phyloP scores from a whole-genome alignment of 2,797 vertebrate species.

The Chromis chromis region DNA sequence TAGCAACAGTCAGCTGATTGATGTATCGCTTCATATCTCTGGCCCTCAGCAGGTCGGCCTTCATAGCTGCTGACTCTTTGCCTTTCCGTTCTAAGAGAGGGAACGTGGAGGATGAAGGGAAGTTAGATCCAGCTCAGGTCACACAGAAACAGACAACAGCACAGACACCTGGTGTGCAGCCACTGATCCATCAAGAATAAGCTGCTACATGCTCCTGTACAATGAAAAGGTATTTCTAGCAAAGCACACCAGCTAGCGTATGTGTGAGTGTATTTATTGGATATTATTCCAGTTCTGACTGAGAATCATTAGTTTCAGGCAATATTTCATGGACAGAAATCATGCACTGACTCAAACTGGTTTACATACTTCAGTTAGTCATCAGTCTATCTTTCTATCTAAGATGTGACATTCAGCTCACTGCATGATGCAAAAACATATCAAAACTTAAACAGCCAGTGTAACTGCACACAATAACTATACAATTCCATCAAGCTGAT shows the following conservation, averaged over 20 bases:
- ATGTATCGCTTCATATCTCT: conserved; percentile 98
- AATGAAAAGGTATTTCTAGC: neutral
- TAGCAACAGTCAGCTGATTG: conserved; percentile 97
- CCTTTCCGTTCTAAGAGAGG: conserved; percentile 88
- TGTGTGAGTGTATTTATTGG: neutral
- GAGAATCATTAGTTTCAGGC: neutral
- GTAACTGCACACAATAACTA: neutral
- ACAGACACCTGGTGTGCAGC: neutral
- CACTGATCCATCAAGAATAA: neutral
- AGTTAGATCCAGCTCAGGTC: neutral
- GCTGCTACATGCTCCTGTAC: neutral
- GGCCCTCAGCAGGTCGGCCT: conserved; percentile 95
- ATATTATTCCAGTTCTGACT: neutral
- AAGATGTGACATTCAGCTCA: too few species aligned
- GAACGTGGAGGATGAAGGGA: neutral
- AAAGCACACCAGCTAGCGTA: neutral
- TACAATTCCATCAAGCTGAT: neutral
- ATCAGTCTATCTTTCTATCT: neutral
- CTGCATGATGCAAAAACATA: too few species aligned
- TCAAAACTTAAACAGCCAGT: too few species aligned
- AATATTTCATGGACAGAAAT: neutral
- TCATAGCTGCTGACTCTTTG: conserved; percentile 97
- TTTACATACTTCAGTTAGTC: neutral
- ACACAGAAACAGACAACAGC: neutral
- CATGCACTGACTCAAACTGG: neutral